Evolutionary conservation across 2,888 invertebrate genomes (phyloP), one percentile per base, ranked within the genome.

Genomic region (Stomorhina lunata): DNA sequence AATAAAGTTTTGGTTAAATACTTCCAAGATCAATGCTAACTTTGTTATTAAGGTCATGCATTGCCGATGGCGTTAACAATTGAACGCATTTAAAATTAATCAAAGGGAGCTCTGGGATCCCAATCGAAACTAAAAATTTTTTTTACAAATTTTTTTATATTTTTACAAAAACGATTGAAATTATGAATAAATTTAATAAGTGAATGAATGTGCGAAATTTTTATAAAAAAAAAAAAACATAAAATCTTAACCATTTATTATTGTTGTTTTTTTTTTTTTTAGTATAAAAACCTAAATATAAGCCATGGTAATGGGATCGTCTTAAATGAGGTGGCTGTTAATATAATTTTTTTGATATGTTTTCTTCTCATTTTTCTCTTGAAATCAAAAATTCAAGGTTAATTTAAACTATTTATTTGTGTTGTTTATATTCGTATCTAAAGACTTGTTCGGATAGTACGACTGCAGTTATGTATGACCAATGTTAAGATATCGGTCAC

Each of bases 351-450:
- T 72, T 59, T 57, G 45, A 40, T 55, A 27, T 48, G 29, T 50
- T 17, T 29, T 15, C 27, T 65, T 43, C 9, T 40, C 50, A 20
- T 32, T 5, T 25, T 63, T 69, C 45, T 34, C 15, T 55, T 45
- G 32, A n/a, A n/a, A n/a, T n/a, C n/a, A 40, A 71, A 63, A 37
- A 37, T 71, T 71, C 78, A 78, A 78, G 69, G 78, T 71, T 25
- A 65, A 71, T 63, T 50, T 61, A 48, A 66, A 48, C 34, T 17
- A 45, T 32, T 50, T 2, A 7, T 17, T 27, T 17, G 20, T 34
- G 22, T 2, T 45, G 45, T 20, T 34, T 57, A 7, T 48, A 12
- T 25, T 45, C 20, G 4, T 4, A 37, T 3, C n/a, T 10, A 37
- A 15, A 17, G 43, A 43, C 43, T 43, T 17, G 17, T 43, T 17